Evolutionary conservation across 2,113 vertebrate species (phyloP), one percentile per base, ranked within the genome.

Genomic region (Corvus cornix): DNA sequence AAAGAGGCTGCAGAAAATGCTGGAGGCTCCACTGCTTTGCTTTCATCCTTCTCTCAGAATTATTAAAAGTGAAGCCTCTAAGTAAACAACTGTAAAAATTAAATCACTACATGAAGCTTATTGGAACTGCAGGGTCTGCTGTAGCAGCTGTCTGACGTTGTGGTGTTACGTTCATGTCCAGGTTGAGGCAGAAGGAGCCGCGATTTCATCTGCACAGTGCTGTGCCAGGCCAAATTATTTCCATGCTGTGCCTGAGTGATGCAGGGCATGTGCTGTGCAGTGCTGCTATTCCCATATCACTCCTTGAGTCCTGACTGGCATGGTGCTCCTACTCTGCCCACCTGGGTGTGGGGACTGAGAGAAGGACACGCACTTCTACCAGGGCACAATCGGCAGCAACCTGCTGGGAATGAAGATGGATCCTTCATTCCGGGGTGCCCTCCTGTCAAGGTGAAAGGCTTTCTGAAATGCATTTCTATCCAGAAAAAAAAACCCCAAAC

Each of bases 61-160:
- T 92, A 90, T 91, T 92, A 59, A 76, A 93, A 87, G 35, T 33
- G 53, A 90, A 96, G 62, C 35, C 26, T 89, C 51, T 86, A 81
- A 92, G 60, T 90, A 93, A 96, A 94, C n/a, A 94, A 69, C 64
- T 77, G 51, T 67, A 91, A 92, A 91, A 95, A 84, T 91, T 82
- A 84, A 92, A 95, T 19, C 16, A 18, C 41, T 75, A 7, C 22
- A 23, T 13, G 37, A 39, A 37, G 35, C 30, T 89, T 67, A 63
- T 4, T 49, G 63, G 68, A 77, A 58, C 49, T 1, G 0, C 72
- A 58, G 49, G 17, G 23, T 81, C 80, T 92, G 64, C 68, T 74
- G 31, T 33, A 69, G 55, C 72, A 90, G 72, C 59, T 83, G n/a
- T 31, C 63, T 5, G 4, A 77, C 21, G 5, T 11, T 49, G 37